Evolutionary conservation across 2,797 vertebrate genomes (phyloP).

Genomic region (Sebastolobus alascanus): DNA sequence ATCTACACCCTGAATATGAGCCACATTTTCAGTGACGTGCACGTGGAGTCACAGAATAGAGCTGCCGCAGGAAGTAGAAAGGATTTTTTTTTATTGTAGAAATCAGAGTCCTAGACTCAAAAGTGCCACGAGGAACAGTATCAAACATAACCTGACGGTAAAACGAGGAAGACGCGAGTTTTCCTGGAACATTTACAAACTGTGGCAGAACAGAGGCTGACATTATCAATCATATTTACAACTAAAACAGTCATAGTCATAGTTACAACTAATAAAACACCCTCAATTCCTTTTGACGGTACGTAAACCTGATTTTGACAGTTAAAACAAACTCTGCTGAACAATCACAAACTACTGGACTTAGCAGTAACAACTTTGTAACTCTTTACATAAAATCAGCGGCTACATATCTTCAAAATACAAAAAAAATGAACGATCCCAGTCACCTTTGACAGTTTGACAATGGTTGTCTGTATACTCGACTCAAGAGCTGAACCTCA

Average conservation of each 20-base stretch:
- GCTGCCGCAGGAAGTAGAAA: not conserved
- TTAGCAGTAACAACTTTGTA: not conserved
- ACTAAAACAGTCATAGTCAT: slow-evolving; percentile 28
- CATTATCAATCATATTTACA: slow-evolving; percentile 30
- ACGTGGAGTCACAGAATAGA: not conserved
- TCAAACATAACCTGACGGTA: slow-evolving; percentile 36
- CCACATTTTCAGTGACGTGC: not conserved
- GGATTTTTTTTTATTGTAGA: slow-evolving; percentile 53
- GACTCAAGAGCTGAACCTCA: slow-evolving; percentile 17
- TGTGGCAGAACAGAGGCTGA: slow-evolving; percentile 42
- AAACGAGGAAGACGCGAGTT: slow-evolving; percentile 35
- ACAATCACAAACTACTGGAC: slow-evolving; percentile 19
- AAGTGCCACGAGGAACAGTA: slow-evolving; percentile 14
- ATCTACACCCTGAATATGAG: not conserved
- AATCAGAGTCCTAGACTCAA: slow-evolving; percentile 28
- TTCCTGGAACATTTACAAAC: slow-evolving; percentile 42
- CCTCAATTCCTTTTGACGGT: slow-evolving; percentile 10
- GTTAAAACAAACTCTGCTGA: slow-evolving; percentile 48
- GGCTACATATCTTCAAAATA: not conserved
- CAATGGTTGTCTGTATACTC: not conserved
- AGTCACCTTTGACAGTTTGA: not conserved
- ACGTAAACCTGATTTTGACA: slow-evolving; percentile 16
- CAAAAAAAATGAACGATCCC: slow-evolving; percentile 8
- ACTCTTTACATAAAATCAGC: slow-evolving; percentile 35
- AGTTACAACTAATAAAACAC: slow-evolving; percentile 56